Percentiles rank a stretch among this genome's conserved stretches.
These are phyloP conservation scores for Amphiprion percula DNA, from an alignment of 2,113 vertebrate species.

Conservation along the genomic window DNA sequence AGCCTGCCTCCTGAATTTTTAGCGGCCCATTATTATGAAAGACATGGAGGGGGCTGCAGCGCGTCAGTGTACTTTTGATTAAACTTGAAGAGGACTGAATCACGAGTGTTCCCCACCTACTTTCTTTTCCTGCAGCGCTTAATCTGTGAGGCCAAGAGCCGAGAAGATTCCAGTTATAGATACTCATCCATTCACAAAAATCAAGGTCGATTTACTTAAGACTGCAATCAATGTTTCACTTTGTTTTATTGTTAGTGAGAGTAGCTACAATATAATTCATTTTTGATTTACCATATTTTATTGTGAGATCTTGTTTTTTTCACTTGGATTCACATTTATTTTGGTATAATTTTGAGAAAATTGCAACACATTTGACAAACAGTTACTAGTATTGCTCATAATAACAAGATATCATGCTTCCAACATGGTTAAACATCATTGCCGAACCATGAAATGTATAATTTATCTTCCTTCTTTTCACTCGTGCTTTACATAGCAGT, in stretches of 20 bases:
- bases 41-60: constrained; percentile 69
- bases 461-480: not conserved
- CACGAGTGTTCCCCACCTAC: constrained; percentile 79
- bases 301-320: not conserved
- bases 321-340: not conserved
- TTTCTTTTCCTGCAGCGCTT: constrained; percentile 61
- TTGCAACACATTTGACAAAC: not conserved
- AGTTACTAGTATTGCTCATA: not conserved
- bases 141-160: constrained; percentile 64
- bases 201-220: constrained; percentile 32
- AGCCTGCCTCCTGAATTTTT: constrained; percentile 99
- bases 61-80: constrained; percentile 99
- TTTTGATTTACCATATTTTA: not conserved
- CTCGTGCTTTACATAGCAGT: not conserved
- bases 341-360: no score
- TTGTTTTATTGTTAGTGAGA: constrained; percentile 18
- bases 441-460: not conserved
- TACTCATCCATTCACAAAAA: constrained; percentile 56
- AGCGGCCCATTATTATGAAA: constrained; percentile 98
- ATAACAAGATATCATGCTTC: no score
- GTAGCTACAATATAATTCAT: not conserved
- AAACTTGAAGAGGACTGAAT: constrained; percentile 99
- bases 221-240: constrained; percentile 42
- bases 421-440: no score
- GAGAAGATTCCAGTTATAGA: constrained; percentile 52